Conservation (phyloP, 1,140 invertebrate genomes). For the Drosophila grimshawi region DNA sequence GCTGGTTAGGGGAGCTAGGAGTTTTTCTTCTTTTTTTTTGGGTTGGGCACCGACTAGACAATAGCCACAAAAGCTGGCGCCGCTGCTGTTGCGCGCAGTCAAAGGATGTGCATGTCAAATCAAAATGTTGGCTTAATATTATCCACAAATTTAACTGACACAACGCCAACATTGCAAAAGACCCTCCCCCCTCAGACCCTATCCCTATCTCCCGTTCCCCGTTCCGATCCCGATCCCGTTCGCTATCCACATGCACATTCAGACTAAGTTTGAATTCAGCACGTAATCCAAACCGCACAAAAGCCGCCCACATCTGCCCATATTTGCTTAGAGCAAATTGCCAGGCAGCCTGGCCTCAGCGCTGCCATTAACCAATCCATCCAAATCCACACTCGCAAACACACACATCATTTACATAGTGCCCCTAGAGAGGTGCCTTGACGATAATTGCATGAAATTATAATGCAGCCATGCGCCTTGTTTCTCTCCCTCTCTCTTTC, state of each 20-base stretch:
- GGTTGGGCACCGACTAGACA: constrained; percentile 55
- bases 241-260: no score
- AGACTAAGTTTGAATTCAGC: constrained; percentile 36
- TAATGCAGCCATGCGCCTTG: constrained; percentile 64
- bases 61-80: constrained; percentile 60
- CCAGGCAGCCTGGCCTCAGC: constrained; percentile 1
- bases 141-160: constrained; percentile 68
- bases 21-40: not conserved
- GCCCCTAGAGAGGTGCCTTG: constrained; percentile 4
- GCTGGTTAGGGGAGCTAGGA: not conserved
- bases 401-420: constrained; percentile 60
- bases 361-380: constrained; percentile 43
- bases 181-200: not conserved
- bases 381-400: constrained; percentile 15
- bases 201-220: not conserved
- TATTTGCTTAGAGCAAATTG: constrained; percentile 66
- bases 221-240: no score
- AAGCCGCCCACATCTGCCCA: constrained; percentile 44
- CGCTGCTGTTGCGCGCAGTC: not conserved
- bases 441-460: constrained; percentile 84
- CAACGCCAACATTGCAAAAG: not conserved
- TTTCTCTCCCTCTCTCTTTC: constrained; percentile 6
- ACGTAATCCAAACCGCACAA: constrained; percentile 56
- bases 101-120: constrained; percentile 63
- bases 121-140: constrained; percentile 76